These are phyloP conservation scores for Belgica antarctica DNA, from an alignment of 2,888 invertebrate species.

Conservation along the genomic window DNA sequence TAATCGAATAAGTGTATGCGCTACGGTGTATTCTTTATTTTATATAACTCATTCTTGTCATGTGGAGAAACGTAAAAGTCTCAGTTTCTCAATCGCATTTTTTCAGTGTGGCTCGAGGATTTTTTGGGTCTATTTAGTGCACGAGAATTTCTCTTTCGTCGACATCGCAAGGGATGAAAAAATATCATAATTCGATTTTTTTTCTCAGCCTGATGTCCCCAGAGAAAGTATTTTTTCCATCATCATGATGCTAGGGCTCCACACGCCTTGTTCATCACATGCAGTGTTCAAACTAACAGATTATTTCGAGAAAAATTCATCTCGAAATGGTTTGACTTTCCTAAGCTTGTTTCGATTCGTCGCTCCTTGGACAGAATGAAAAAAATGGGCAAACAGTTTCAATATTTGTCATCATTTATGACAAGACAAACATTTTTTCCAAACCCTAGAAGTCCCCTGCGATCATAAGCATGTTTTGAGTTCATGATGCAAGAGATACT, in stretches of 20 bases:
- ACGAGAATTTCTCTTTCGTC: neutral
- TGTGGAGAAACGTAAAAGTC: conserved; percentile 19
- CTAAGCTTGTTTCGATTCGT: neutral
- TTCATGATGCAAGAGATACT: too few species aligned
- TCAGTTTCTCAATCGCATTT: neutral
- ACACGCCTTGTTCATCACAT: neutral
- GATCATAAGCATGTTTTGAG: too few species aligned
- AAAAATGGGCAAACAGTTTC: conserved; percentile 4
- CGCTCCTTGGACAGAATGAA: neutral
- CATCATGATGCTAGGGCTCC: neutral
- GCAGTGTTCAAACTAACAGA: conserved; percentile 11
- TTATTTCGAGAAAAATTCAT: neutral
- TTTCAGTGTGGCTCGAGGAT: neutral
- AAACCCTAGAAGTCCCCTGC: too few species aligned
- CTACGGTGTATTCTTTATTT: conserved; percentile 3
- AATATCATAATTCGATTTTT: neutral
- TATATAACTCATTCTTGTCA: neutral
- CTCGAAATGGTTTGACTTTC: neutral
- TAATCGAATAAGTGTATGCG: conserved; percentile 38
- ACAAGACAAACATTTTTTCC: neutral
- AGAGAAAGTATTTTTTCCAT: neutral
- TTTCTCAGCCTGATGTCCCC: neutral
- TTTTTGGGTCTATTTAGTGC: neutral
- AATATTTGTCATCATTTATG: conserved; percentile 22
- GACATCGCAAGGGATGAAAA: too few species aligned